A percentile compares a stretch with the other conserved stretches of the same genome.
phyloP scores from a whole-genome alignment of 64 coral and sea anemone genomes.

The Stichodactyla helianthus region DNA sequence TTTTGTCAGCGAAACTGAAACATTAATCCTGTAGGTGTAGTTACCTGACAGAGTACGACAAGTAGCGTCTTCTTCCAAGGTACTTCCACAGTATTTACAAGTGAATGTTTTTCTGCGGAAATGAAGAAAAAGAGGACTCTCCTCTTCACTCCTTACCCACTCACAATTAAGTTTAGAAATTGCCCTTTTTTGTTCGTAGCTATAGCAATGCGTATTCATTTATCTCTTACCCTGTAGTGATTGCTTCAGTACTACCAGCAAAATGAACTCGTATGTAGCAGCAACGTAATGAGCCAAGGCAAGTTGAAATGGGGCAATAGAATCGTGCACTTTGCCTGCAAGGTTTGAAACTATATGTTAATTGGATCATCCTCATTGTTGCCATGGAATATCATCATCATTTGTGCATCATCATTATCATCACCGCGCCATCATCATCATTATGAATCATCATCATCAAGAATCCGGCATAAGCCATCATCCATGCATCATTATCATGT shows the following conservation, averaged over 20 bases:
- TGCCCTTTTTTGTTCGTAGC: too few relatives aligned
- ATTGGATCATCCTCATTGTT: too few relatives aligned
- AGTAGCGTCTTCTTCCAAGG: slow-evolving; percentile 70
- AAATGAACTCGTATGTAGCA: slow-evolving; percentile 83
- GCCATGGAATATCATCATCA: too few relatives aligned
- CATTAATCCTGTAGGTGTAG: not conserved
- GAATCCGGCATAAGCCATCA: too few relatives aligned
- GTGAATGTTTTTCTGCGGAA: not conserved
- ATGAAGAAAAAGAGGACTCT: not conserved
- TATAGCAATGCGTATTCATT: not conserved
- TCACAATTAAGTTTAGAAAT: not conserved
- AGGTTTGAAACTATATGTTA: not conserved
- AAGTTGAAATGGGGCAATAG: slow-evolving; percentile 62
- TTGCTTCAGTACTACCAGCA: slow-evolving; percentile 67
- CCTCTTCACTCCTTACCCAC: too few relatives aligned
- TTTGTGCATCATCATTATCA: too few relatives aligned
- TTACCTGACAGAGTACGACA: slow-evolving; percentile 71
- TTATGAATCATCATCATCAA: too few relatives aligned
- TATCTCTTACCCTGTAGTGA: slow-evolving; percentile 57
- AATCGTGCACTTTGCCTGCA: slow-evolving; percentile 84
- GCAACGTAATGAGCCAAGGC: slow-evolving; percentile 62
- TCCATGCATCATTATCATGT: too few relatives aligned
- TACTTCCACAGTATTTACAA: slow-evolving; percentile 74
- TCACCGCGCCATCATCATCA: too few relatives aligned
- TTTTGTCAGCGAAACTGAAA: not conserved